A percentile compares a stretch with the other conserved stretches of the same genome.
Evolutionary conservation across 2,797 vertebrate species (phyloP).

Genomic region (Babyrousa celebensis): DNA sequence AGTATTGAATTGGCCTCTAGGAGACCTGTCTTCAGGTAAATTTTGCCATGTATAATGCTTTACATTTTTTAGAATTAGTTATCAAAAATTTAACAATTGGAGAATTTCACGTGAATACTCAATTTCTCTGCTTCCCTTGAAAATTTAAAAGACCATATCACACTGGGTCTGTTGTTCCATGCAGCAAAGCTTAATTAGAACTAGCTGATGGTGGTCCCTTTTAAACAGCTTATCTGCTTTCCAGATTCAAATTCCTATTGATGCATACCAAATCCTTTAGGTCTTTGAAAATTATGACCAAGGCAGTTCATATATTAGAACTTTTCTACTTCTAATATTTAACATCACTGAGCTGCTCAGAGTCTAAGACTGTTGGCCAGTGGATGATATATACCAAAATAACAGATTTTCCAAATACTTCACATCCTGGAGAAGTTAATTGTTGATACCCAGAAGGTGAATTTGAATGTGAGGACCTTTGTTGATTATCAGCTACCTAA

Average conservation of each 20-base stretch:
- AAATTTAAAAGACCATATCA: neutral
- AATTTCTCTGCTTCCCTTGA: neutral
- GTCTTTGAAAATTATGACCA: constrained; percentile 27
- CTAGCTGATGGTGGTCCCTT: neutral
- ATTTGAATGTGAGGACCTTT: neutral
- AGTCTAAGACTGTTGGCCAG: neutral
- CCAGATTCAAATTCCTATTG: neutral
- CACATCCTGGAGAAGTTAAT: neutral
- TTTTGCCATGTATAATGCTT: neutral
- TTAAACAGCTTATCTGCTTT: neutral
- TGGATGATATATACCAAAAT: neutral
- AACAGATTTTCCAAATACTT: neutral
- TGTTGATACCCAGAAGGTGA: neutral
- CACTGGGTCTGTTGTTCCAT: neutral
- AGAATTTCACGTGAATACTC: neutral
- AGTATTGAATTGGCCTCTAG: neutral
- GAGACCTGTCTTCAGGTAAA: neutral
- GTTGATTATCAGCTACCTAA: neutral
- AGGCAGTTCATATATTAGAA: neutral
- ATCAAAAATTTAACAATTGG: neutral
- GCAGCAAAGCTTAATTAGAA: neutral
- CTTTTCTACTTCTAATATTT: neutral
- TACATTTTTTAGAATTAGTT: neutral
- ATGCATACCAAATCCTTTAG: neutral
- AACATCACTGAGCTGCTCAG: neutral